Percentiles rank a stretch among this genome's conserved stretches.
Evolutionary conservation across 1,140 invertebrate species (phyloP).

Genomic region (Drosophila melanogaster): Release_6_plus_ISO1_MT NT_037436.4:8680001-8680500

Average conservation of each 20-base stretch:
- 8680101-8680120: slow-evolving; percentile 5
- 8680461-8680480: slow-evolving; percentile 10
- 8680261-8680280: slow-evolving; percentile 57
- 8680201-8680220: slow-evolving; percentile 65
- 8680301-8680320: not conserved
- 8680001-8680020: not conserved
- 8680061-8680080: slow-evolving; percentile 2
- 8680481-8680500: slow-evolving; percentile 31
- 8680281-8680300: slow-evolving; percentile 13
- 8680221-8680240: slow-evolving; percentile 30
- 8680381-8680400: slow-evolving; percentile 4
- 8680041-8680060: not conserved
- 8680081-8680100: not conserved
- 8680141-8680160: slow-evolving; percentile 41
- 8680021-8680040: not conserved
- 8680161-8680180: slow-evolving; percentile 77
- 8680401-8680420: slow-evolving; percentile 21
- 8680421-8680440: slow-evolving; percentile 11
- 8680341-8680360: slow-evolving; percentile 4
- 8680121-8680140: slow-evolving; percentile 57
- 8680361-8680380: slow-evolving; percentile 14
- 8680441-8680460: slow-evolving; percentile 11
- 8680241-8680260: slow-evolving; percentile 26
- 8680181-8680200: slow-evolving; percentile 50
- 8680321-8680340: not conserved